Evolutionary conservation across 2,888 invertebrate genomes (phyloP).

Genomic region (Eupithecia insigniata): DNA sequence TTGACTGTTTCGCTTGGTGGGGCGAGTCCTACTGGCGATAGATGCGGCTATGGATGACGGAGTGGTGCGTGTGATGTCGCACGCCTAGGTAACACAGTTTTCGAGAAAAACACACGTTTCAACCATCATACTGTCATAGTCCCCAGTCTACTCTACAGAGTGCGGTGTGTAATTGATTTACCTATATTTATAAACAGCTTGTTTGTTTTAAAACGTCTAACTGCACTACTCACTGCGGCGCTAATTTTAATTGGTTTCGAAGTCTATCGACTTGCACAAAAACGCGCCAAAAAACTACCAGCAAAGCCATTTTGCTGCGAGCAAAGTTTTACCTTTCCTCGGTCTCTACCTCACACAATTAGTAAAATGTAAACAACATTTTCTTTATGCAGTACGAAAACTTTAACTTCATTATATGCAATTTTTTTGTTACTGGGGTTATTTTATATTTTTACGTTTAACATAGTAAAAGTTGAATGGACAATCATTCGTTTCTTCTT

Average conservation of each 20-base stretch:
- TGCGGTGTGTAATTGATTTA: neutral
- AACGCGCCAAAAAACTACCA: slow-evolving; percentile 4
- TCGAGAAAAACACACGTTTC: too few relatives aligned
- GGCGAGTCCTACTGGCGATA: too few relatives aligned
- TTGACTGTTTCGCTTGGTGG: too few relatives aligned
- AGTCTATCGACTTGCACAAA: slow-evolving; percentile 22
- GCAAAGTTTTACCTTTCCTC: slow-evolving; percentile 17
- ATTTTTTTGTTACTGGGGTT: neutral
- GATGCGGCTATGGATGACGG: too few relatives aligned
- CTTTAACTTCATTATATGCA: neutral
- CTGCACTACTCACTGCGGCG: slow-evolving; percentile 11
- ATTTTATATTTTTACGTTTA: neutral
- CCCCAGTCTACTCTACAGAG: too few relatives aligned
- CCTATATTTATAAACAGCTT: neutral
- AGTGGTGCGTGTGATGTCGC: too few relatives aligned
- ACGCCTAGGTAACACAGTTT: too few relatives aligned
- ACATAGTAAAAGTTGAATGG: neutral
- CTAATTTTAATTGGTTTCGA: slow-evolving; percentile 30
- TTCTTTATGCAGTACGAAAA: neutral
- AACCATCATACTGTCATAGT: too few relatives aligned
- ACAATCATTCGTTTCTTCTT: too few relatives aligned
- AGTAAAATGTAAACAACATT: neutral
- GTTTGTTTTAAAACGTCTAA: slow-evolving; percentile 16
- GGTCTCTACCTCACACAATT: neutral
- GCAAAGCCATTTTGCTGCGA: slow-evolving; percentile 9